Conservation (phyloP, 2,113 vertebrate species). For the Sinocyclocheilus anophthalmus region DNA sequence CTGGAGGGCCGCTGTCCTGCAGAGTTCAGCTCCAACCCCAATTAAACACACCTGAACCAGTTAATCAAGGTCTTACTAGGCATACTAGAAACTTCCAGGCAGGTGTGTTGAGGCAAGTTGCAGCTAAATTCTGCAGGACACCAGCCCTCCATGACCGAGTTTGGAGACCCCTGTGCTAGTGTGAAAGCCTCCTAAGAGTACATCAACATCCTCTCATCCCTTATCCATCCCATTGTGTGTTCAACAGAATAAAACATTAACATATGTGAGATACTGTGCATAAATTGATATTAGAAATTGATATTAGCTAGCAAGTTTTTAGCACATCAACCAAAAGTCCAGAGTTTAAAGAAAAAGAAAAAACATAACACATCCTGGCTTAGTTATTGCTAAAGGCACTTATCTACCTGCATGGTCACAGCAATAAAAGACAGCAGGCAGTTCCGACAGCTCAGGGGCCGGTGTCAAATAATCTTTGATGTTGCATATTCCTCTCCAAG, state of each 20-base stretch:
- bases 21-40: too few species aligned
- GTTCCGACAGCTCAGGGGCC: background rate
- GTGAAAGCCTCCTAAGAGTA: too few species aligned
- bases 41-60: too few species aligned
- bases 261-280: background rate
- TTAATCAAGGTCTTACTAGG: too few species aligned
- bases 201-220: too few species aligned
- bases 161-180: too few species aligned
- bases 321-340: background rate
- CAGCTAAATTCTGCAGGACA: too few species aligned
- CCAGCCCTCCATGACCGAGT: too few species aligned
- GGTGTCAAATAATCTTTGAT: constrained; percentile 41
- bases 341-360: background rate
- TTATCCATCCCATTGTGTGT: background rate
- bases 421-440: constrained; percentile 45
- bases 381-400: constrained; percentile 17
- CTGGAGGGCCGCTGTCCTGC: too few species aligned
- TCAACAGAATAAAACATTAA: background rate
- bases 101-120: too few species aligned
- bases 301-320: background rate
- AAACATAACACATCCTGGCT: background rate
- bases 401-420: background rate
- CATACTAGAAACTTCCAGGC: too few species aligned
- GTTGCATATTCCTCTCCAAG: constrained; percentile 28
- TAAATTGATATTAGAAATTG: background rate